Evolutionary conservation across 2,113 vertebrate genomes (phyloP).

Genomic region (Meleagris gallopavo): DNA sequence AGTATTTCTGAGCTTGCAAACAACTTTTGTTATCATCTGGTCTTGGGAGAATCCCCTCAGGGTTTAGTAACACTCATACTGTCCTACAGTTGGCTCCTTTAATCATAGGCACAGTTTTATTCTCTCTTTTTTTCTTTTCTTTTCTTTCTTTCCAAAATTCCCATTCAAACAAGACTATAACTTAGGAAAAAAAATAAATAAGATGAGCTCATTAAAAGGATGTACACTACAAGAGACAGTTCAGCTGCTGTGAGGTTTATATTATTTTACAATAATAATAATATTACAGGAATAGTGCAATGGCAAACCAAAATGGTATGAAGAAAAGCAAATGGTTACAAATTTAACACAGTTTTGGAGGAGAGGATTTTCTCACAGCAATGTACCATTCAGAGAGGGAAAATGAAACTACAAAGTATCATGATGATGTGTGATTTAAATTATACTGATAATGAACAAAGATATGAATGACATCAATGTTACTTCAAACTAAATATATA

Average conservation of each 20-base stretch:
- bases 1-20: neutral
- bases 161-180: neutral
- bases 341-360: neutral
- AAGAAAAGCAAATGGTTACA: neutral
- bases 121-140: too few species aligned
- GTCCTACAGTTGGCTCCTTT: neutral
- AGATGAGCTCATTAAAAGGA: neutral
- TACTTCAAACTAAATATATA: too few species aligned
- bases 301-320: neutral
- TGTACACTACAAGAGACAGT: neutral
- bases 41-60: neutral
- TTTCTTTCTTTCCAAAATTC: neutral
- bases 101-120: neutral
- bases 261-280: neutral
- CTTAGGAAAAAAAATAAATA: neutral
- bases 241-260: neutral
- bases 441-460: constrained; percentile 2
- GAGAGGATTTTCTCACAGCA: neutral
- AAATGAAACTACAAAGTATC: neutral
- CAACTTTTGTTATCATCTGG: neutral
- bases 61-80: neutral
- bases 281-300: neutral
- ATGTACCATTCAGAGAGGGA: neutral
- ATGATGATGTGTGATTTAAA: constrained; percentile 8
- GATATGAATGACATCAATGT: neutral